Evolutionary conservation across 2,888 invertebrate species (phyloP).

Genomic region (Hermaeophaga mercurialis): DNA sequence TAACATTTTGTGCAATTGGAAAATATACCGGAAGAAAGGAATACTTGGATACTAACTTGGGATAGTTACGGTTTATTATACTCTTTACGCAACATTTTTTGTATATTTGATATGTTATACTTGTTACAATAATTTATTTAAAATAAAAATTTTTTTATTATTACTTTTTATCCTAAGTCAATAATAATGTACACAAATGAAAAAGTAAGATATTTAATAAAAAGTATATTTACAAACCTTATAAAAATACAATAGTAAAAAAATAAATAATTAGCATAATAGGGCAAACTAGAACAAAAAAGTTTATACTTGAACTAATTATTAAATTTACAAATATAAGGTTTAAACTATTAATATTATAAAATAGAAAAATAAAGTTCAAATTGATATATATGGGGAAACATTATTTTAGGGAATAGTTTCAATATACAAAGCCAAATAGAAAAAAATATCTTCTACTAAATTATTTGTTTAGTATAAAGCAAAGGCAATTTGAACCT

Average conservation of each 20-base stretch:
- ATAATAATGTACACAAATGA: not conserved
- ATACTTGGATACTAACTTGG: too few relatives aligned
- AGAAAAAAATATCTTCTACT: too few relatives aligned
- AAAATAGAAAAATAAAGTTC: not conserved
- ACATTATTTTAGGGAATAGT: not conserved
- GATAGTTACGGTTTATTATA: too few relatives aligned
- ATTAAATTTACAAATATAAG: constrained; percentile 17
- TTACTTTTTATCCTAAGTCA: too few relatives aligned
- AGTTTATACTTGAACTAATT: not conserved
- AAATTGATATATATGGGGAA: not conserved
- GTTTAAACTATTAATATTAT: constrained; percentile 3
- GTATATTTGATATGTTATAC: too few relatives aligned
- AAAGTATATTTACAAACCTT: constrained; percentile 15
- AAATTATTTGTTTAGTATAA: too few relatives aligned
- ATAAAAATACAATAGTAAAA: constrained; percentile 22
- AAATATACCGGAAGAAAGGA: too few relatives aligned
- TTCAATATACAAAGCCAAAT: not conserved
- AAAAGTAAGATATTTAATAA: not conserved
- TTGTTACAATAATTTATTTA: too few relatives aligned
- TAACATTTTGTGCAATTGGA: too few relatives aligned
- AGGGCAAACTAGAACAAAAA: not conserved
- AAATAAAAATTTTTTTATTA: too few relatives aligned
- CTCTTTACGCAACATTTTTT: too few relatives aligned
- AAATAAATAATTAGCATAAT: constrained; percentile 16
- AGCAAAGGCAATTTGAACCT: too few relatives aligned